Percentiles rank a stretch among this genome's conserved stretches.
Evolutionary conservation across 1,140 invertebrate species (phyloP).

Genomic region (Sarcophaga bullata): DNA sequence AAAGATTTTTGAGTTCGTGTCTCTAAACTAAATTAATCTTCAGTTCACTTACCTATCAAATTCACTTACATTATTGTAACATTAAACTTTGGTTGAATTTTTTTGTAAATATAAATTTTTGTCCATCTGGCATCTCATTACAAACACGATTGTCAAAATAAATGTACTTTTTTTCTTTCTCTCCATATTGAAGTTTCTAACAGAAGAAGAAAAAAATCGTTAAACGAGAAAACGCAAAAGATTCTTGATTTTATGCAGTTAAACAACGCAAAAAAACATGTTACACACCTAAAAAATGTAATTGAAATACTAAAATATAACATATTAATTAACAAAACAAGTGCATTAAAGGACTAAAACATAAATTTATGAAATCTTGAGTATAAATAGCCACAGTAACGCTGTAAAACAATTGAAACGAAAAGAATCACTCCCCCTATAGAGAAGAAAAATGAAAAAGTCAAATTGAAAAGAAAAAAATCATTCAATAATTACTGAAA

Average conservation of each 20-base stretch:
- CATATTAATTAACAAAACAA: neutral
- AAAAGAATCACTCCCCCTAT: slow-evolving; percentile 2
- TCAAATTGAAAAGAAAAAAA: too few relatives aligned
- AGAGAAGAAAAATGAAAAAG: neutral
- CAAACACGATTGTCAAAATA: neutral
- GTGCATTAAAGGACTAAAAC: neutral
- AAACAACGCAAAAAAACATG: slow-evolving; percentile 19
- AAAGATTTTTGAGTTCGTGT: too few relatives aligned
- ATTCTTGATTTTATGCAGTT: slow-evolving; percentile 22
- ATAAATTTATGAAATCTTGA: neutral
- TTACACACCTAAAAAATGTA: slow-evolving; percentile 18
- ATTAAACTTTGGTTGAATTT: too few relatives aligned
- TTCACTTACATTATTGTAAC: too few relatives aligned
- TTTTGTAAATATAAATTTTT: too few relatives aligned
- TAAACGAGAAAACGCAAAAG: slow-evolving; percentile 34
- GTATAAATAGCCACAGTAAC: too few relatives aligned
- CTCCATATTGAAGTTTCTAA: slow-evolving; percentile 29
- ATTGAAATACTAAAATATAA: neutral
- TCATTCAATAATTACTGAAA: too few relatives aligned
- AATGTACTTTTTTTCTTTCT: neutral
- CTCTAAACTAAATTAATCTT: too few relatives aligned
- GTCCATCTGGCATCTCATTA: too few relatives aligned
- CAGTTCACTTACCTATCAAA: too few relatives aligned
- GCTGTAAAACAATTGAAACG: too few relatives aligned
- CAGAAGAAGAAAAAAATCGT: slow-evolving; percentile 34